Evolutionary conservation across 2,113 vertebrate species (phyloP), one percentile per base, ranked within the genome.

Genomic region (Tenrec ecaudatus): DNA sequence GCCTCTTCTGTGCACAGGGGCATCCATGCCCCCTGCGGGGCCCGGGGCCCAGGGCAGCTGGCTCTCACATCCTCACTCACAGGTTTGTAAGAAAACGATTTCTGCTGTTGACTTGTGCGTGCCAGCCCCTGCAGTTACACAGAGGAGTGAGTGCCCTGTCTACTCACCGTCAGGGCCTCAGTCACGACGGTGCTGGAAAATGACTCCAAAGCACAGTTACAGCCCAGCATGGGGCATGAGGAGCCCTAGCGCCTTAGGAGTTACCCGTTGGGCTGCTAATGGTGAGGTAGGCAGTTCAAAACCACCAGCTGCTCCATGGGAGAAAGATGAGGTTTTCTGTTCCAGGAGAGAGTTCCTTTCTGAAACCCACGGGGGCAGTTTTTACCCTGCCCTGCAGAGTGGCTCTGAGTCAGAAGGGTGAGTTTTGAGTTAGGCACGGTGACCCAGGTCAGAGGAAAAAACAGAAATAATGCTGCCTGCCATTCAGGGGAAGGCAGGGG

Each of bases 341-440:
- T 53, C 47, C 47, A 53, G 47, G 47, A 53, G 12, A 53, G 47
- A 10, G 12, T 53, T 53, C 9, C 6, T 53, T 10, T 14, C 9
- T 53, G 47, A 53, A 53, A 53, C 47, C 47, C 47, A 53, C 47
- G 47, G 47, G 47, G 47, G 9, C 47, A 53, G 47, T 53, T 40
- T 53, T 10, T 53, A 53, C 47, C 47, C 47, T 53, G 47, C 47
- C 47, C 47, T 10, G 11, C 47, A 53, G 47, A 53, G 47, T 53
- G 47, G 47, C 47, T 53, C 6, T 53, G 47, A 14, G 47, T 53
- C 47, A 10, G 47, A 53, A 53, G 12, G 12, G 47, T 40, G 47
- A 53, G 47, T 10, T 10, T 53, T 53, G 47, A 53, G 47, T 53
- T 17, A 14, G 6, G 17, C 27, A 9, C 0, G 0, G 31, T 23